Percentiles rank a stretch among this genome's conserved stretches.
Evolutionary conservation across 2,888 invertebrate genomes (phyloP).

Genomic region (Xylophagus ater): DNA sequence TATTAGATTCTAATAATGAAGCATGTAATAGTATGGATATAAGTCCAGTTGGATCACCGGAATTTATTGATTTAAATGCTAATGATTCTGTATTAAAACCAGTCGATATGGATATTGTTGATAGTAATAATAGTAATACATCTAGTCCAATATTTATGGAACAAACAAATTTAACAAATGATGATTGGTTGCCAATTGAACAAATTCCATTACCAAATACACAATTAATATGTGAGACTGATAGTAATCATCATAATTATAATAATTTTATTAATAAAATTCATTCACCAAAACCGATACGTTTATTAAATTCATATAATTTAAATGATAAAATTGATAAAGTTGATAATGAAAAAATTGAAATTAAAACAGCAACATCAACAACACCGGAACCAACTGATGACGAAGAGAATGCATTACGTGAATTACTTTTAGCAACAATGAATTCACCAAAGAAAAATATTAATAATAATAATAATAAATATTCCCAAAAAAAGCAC

Average conservation of each 20-base stretch:
- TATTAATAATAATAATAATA: constrained; percentile 5
- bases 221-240: no score
- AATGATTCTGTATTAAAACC: constrained; percentile 21
- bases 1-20: constrained; percentile 1
- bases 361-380: constrained; percentile 14
- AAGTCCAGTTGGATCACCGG: constrained; percentile 35
- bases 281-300: constrained; percentile 12
- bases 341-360: constrained; percentile 7
- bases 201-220: constrained; percentile 18
- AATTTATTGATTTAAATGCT: constrained; percentile 7
- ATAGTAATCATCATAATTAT: not conserved
- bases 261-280: no score
- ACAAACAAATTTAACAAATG: not conserved
- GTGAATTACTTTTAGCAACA: constrained; percentile 30
- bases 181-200: constrained; percentile 19
- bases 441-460: constrained; percentile 20
- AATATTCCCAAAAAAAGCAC: not conserved
- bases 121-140: constrained; percentile 31
- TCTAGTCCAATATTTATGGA: constrained; percentile 14
- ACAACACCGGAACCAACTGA: constrained; percentile 21
- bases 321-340: not conserved
- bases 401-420: constrained; percentile 31
- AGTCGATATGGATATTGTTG: constrained; percentile 36
- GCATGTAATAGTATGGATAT: constrained; percentile 18
- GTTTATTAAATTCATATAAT: not conserved